Percentiles rank a stretch among this genome's conserved stretches.
phyloP scores from a whole-genome alignment of 2,888 invertebrate genomes.

The Zygaena filipendulae region DNA sequence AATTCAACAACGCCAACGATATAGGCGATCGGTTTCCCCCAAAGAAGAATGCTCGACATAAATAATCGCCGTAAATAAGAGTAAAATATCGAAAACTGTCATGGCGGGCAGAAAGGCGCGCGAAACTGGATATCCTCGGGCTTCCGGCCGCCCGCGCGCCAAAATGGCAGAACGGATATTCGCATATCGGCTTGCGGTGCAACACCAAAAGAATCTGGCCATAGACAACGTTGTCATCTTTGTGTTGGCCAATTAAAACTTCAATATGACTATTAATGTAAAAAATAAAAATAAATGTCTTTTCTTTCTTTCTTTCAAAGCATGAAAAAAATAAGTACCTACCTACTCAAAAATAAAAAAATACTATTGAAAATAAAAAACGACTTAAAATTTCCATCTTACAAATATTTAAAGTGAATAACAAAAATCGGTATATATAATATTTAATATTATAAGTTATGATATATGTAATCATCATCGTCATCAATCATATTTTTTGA shows the following conservation, averaged over 20 bases:
- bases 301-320: background rate
- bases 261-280: too few species aligned
- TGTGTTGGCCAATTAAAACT: too few species aligned
- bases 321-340: background rate
- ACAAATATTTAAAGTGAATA: too few species aligned
- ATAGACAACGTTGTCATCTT: slow-evolving; percentile 38
- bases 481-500: too few species aligned
- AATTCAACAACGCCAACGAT: too few species aligned
- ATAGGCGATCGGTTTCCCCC: too few species aligned
- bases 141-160: slow-evolving; percentile 59
- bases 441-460: too few species aligned
- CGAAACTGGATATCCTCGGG: slow-evolving; percentile 62
- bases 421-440: too few species aligned
- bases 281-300: too few species aligned
- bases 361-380: too few species aligned
- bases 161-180: slow-evolving; percentile 64
- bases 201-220: slow-evolving; percentile 28
- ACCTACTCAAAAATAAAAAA: slow-evolving; percentile 23
- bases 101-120: slow-evolving; percentile 57
- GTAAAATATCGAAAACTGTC: slow-evolving; percentile 68
- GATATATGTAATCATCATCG: too few species aligned
- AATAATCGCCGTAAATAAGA: slow-evolving; percentile 66
- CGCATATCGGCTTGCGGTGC: slow-evolving; percentile 41
- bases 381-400: too few species aligned
- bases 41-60: slow-evolving; percentile 58